Conservation (phyloP, 1,140 invertebrate genomes). For the Campoletis sonorensis region DNA sequence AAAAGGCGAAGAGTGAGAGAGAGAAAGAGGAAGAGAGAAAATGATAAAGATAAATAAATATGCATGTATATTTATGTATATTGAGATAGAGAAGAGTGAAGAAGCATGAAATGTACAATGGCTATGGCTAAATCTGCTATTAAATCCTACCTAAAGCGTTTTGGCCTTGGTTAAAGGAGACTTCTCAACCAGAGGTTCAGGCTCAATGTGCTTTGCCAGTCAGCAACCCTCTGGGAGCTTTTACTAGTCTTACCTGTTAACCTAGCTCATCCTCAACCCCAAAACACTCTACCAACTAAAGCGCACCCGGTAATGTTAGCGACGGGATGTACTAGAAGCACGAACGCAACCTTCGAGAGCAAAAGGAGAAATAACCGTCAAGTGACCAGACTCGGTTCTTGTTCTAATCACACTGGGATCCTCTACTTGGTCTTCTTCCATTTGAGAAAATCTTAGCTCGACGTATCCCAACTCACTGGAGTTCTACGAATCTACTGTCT, state of each 20-base stretch:
- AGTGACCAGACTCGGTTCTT: background rate
- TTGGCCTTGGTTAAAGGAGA: constrained; percentile 7
- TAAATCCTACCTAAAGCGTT: constrained; percentile 49
- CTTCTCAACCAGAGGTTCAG: background rate
- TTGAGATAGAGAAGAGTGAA: background rate
- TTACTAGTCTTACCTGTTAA: constrained; percentile 30
- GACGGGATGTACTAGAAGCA: background rate
- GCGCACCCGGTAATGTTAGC: background rate
- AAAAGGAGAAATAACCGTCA: background rate
- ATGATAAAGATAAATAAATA: no score
- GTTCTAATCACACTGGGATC: background rate
- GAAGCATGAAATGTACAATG: constrained; percentile 17
- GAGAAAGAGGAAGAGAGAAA: background rate
- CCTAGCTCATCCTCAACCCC: constrained; percentile 5
- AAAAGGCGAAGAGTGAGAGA: constrained; percentile 2
- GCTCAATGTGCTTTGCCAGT: constrained; percentile 29
- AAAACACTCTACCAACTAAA: background rate
- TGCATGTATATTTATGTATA: no score
- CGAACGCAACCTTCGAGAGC: background rate
- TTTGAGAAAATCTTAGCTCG: constrained; percentile 1
- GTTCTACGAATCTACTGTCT: background rate
- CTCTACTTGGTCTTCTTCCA: background rate
- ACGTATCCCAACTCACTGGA: background rate
- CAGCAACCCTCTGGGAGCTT: constrained; percentile 18
- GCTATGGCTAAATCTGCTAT: constrained; percentile 46